Evolutionary conservation across 2,113 vertebrate genomes (phyloP), one percentile per base, ranked within the genome.

Genomic region (Stigmatopora nigra): DNA sequence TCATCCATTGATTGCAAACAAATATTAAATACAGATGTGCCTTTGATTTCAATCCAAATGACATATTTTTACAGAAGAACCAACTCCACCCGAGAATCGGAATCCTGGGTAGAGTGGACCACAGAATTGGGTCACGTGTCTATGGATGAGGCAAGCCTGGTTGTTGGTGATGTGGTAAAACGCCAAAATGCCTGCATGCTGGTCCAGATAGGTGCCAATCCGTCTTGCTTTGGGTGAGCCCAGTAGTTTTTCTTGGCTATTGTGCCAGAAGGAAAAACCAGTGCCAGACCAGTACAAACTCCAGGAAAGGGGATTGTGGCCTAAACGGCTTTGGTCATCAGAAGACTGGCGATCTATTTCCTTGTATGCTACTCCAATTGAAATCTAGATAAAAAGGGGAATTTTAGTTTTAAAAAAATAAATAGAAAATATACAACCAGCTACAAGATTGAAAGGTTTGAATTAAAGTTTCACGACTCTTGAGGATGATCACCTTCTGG

Each of bases 261-360:
- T 41, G 58, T 91, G 88, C 88, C 89, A 91, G 68, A 91, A 71
- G 1, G 87, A 89, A 64, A 89, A 92, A 17, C 82, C 80, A 0
- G 63, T 82, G 17, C 89, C 90, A 0, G 91, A 89, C 88, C 91
- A 92, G 81, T 89, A 87, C 65, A 92, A 67, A 51, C 75, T 82
- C 90, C 91, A 92, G 22, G 91, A 92, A 41, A 45, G 45, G 8
- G 75, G 51, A n/a, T 91, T 92, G 71, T 90, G 82, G n/a, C 91
- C 91, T 62, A 92, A 41, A 19, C 90, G 81, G 65, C 89, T 87
- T 35, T 44, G 51, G 68, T 89, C 71, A 36, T 88, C 87, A 0
- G 75, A 63, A 10, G 74, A 31, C 35, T 85, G 85, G 8, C 88
- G 87, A 0, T 72, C 75, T 49, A 92, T 82, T 15, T 86, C 79